A percentile compares a stretch with the other conserved stretches of the same genome.
Evolutionary conservation across 1,140 invertebrate species (phyloP).

Genomic region (Lethrus apterus): DNA sequence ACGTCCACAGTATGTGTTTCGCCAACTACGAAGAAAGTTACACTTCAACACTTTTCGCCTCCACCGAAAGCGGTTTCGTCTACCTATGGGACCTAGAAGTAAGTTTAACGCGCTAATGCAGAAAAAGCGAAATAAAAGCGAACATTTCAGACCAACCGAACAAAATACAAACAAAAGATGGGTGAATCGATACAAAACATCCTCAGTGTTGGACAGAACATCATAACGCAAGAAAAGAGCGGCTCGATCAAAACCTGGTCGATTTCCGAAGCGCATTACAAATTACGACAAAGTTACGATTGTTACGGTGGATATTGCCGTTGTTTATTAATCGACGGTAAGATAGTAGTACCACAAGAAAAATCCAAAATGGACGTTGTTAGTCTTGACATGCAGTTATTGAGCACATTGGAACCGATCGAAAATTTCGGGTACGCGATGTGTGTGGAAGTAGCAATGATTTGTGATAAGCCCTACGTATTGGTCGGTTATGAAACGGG

Average conservation of each 20-base stretch:
- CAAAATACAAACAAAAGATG: constrained; percentile 50
- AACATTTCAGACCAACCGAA: constrained; percentile 49
- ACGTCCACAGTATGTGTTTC: constrained; percentile 59
- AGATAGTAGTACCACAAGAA: constrained; percentile 53
- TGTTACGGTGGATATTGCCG: constrained; percentile 61
- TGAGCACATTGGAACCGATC: constrained; percentile 21
- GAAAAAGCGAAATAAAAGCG: not conserved
- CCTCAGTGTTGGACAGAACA: constrained; percentile 47
- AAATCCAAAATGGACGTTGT: constrained; percentile 51
- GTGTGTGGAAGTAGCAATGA: constrained; percentile 27
- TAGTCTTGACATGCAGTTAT: constrained; percentile 22
- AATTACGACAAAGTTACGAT: constrained; percentile 48
- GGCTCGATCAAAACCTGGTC: constrained; percentile 59
- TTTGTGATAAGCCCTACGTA: constrained; percentile 22
- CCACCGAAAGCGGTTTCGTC: constrained; percentile 57
- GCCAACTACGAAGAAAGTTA: constrained; percentile 44
- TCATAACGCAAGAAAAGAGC: constrained; percentile 61
- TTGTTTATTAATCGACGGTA: constrained; percentile 49
- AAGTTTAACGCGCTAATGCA: constrained; percentile 18
- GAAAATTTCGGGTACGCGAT: constrained; percentile 26
- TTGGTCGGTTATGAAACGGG: constrained; percentile 41
- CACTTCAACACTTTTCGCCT: constrained; percentile 57
- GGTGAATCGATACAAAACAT: constrained; percentile 50
- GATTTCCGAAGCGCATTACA: constrained; percentile 50
- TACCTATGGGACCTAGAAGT: constrained; percentile 67